These are phyloP conservation scores for Eupristina koningsbergeri DNA, from an alignment of 1,140 invertebrate genomes.

Conservation along the genomic window DNA sequence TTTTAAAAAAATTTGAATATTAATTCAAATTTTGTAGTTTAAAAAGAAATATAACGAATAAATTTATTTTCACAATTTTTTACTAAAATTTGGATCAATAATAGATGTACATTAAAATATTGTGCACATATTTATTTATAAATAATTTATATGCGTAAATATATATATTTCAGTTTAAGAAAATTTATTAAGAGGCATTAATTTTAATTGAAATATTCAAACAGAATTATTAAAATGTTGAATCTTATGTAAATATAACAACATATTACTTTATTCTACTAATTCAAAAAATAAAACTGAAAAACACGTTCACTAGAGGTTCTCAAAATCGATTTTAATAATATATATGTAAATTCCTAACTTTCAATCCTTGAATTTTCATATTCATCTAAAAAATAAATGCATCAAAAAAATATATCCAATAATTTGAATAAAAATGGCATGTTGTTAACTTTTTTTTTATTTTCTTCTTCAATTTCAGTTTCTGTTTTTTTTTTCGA, in stretches of 20 bases:
- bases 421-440: conserved; percentile 38
- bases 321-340: conserved; percentile 7
- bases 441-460: conserved; percentile 29
- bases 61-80: too few species aligned
- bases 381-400: conserved; percentile 9
- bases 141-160: too few species aligned
- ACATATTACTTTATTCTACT: neutral
- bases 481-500: neutral
- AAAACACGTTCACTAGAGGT: neutral
- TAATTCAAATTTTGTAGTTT: too few species aligned
- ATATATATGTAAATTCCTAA: neutral
- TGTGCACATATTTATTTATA: too few species aligned
- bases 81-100: too few species aligned
- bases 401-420: neutral
- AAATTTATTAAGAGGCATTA: too few species aligned
- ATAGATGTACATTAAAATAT: too few species aligned
- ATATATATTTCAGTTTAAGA: too few species aligned
- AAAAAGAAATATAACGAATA: too few species aligned
- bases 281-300: neutral
- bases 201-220: too few species aligned
- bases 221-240: too few species aligned
- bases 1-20: too few species aligned
- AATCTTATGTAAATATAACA: neutral
- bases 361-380: neutral
- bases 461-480: conserved; percentile 16